Conservation (phyloP, 2,888 invertebrate species). For the Phortica okadai region DNA sequence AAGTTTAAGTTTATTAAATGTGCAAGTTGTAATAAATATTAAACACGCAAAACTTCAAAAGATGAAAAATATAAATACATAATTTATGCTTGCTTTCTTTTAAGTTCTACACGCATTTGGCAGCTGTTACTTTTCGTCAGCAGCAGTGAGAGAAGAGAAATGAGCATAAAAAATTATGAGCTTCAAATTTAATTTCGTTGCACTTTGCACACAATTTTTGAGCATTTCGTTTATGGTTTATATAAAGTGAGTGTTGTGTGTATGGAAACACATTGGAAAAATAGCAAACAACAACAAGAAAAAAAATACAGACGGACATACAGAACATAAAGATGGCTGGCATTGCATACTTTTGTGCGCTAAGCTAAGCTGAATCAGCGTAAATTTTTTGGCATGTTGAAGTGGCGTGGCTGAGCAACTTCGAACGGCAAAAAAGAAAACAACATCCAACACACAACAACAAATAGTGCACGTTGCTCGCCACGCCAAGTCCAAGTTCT, state of each 20-base stretch:
- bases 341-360: slow-evolving; percentile 10
- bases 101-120: slow-evolving; percentile 10
- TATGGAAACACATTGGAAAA: neutral
- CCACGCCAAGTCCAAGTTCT: neutral
- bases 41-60: neutral
- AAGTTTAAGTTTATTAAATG: slow-evolving; percentile 18
- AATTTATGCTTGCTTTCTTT: neutral
- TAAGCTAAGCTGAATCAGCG: slow-evolving; percentile 26
- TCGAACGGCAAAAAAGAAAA: slow-evolving; percentile 15
- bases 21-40: slow-evolving; percentile 1
- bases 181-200: slow-evolving; percentile 64
- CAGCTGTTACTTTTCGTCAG: slow-evolving; percentile 21
- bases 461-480: neutral
- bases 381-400: slow-evolving; percentile 7
- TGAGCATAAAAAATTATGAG: slow-evolving; percentile 53
- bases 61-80: slow-evolving; percentile 8
- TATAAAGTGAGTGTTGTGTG: slow-evolving; percentile 53
- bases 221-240: slow-evolving; percentile 62
- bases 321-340: slow-evolving; percentile 19
- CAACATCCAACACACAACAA: neutral
- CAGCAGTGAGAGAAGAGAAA: neutral
- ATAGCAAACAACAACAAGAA: neutral
- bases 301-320: neutral
- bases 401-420: neutral
- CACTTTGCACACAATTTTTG: slow-evolving; percentile 55